phyloP scores from a whole-genome alignment of 2,113 vertebrate genomes.

The Brachionichthys hirsutus region DNA sequence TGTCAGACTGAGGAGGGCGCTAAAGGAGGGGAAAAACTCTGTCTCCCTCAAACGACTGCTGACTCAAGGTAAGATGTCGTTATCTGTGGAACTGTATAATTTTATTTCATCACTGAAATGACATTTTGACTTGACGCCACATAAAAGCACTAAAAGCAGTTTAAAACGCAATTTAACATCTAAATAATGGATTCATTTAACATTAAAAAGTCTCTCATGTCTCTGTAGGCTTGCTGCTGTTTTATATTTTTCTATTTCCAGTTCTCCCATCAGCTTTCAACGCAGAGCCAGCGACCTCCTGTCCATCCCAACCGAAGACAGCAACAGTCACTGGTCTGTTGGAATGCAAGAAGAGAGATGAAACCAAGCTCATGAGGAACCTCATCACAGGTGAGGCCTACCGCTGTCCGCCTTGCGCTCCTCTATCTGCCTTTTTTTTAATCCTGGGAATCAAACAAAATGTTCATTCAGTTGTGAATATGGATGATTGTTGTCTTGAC shows the following conservation, averaged over 20 bases:
- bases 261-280: slow-evolving; percentile 17
- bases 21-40: slow-evolving; percentile 65
- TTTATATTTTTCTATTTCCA: slow-evolving; percentile 12
- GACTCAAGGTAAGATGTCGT: slow-evolving; percentile 53
- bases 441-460: not conserved
- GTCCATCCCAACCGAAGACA: not conserved
- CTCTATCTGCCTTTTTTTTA: not conserved
- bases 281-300: slow-evolving; percentile 22
- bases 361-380: slow-evolving; percentile 78
- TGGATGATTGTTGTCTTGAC: no score
- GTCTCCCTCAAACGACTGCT: slow-evolving; percentile 66
- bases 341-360: slow-evolving; percentile 76
- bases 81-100: not conserved
- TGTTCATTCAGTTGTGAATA: no score
- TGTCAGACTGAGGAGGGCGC: slow-evolving; percentile 70
- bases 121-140: no score
- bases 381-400: slow-evolving; percentile 77
- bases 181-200: no score
- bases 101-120: no score
- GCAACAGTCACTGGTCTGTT: slow-evolving; percentile 68
- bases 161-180: no score
- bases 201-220: not conserved
- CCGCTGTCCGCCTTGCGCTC: not conserved
- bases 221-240: not conserved
- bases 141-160: no score